A percentile compares a stretch with the other conserved stretches of the same genome.
Evolutionary conservation across 2,888 invertebrate species (phyloP).

Genomic region (Parnassius mnemosyne): DNA sequence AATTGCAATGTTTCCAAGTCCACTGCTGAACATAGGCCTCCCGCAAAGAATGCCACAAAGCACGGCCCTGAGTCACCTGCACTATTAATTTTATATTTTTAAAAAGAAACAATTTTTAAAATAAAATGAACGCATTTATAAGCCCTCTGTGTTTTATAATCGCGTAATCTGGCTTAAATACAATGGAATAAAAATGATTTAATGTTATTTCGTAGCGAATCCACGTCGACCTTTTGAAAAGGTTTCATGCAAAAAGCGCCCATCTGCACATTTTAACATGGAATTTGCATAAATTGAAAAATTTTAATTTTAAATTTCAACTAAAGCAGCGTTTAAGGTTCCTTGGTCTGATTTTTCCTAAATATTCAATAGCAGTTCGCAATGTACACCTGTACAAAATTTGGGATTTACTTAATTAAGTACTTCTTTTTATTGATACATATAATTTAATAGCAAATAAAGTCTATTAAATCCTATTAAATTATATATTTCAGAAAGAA

Average conservation of each 20-base stretch:
- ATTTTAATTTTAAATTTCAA: slow-evolving; percentile 72
- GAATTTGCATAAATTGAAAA: slow-evolving; percentile 67
- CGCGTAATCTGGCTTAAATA: slow-evolving; percentile 29
- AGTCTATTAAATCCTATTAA: too few relatives aligned
- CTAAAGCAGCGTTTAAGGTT: slow-evolving; percentile 50
- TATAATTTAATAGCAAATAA: too few relatives aligned
- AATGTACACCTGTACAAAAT: neutral
- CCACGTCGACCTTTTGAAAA: slow-evolving; percentile 33
- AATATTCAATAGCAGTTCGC: slow-evolving; percentile 33
- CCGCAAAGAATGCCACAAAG: too few relatives aligned
- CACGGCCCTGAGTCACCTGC: too few relatives aligned
- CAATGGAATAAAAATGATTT: slow-evolving; percentile 34
- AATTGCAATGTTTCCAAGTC: too few relatives aligned
- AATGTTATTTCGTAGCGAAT: slow-evolving; percentile 34
- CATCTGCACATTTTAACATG: slow-evolving; percentile 73
- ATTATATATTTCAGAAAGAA: too few relatives aligned
- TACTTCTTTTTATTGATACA: too few relatives aligned
- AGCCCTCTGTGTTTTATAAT: slow-evolving; percentile 21
- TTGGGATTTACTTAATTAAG: too few relatives aligned
- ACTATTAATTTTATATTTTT: too few relatives aligned
- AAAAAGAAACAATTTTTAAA: too few relatives aligned
- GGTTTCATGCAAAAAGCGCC: slow-evolving; percentile 50
- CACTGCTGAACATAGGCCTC: too few relatives aligned
- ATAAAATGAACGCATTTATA: slow-evolving; percentile 8
- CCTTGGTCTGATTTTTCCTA: slow-evolving; percentile 34